Conservation (phyloP, 2,113 vertebrate species). For the Bos indicus region DNA sequence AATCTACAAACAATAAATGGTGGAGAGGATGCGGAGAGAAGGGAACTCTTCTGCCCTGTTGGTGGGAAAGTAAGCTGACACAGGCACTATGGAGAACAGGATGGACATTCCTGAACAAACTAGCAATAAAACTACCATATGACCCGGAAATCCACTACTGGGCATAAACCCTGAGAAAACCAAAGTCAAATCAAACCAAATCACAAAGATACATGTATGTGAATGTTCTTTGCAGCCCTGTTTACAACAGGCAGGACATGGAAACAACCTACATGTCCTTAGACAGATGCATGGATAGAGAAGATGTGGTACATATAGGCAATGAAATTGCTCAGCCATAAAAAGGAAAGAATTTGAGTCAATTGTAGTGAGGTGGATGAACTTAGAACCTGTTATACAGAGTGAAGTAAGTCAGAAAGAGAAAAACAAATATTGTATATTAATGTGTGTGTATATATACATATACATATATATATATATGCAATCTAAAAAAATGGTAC, state of each 20-base stretch:
- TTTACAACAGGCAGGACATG: neutral
- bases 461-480: neutral
- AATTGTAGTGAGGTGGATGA: neutral
- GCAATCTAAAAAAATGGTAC: neutral
- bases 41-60: neutral
- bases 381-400: neutral
- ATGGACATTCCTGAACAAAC: neutral
- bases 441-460: neutral
- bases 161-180: neutral
- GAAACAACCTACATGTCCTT: neutral
- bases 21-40: neutral
- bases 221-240: accelerated
- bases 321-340: neutral
- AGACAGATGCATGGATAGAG: neutral
- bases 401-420: neutral
- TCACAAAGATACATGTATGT: neutral
- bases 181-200: neutral
- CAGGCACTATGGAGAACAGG: neutral
- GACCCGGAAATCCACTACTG: accelerated
- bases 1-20: neutral
- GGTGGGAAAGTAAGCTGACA: neutral
- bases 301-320: neutral
- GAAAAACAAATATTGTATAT: neutral
- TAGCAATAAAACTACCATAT: neutral
- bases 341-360: neutral